Base-by-base conservation (phyloP, 1,140 invertebrate species). In the Penaeus chinensis region DNA sequence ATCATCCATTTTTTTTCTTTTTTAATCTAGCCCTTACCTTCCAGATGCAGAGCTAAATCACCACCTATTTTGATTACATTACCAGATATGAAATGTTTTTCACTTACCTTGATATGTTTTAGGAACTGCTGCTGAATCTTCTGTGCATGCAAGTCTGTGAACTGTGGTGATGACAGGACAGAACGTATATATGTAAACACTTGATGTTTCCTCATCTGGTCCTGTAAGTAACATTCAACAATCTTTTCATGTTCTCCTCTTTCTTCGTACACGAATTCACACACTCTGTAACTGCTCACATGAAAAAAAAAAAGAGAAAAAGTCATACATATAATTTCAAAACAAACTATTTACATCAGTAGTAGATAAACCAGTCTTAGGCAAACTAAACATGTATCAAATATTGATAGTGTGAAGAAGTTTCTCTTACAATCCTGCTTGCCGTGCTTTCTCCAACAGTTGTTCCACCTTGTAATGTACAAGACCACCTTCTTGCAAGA, bases 401-500 rank as follows among this genome's bases (percentile, higher is more conserved):
- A 87, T 27, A 89, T 19, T 77, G 71, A 66, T 27, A 47, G 54
- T 37, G 11, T 18, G 18, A 20, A 61, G 32, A 24, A 66, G 54
- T 81, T 62, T 63, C 63, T 88, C 93, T 94, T 93, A 95, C 95
- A 96, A 96, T 92, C 94, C 93, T 61, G 95, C 95, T 89, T 93
- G 92, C 90, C 94, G 93, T 16, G 95, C 94, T 79, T 95, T 92
- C 89, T 93, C 92, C 10, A 96, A 91, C 20, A 96, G 92, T 89
- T 92, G 92, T 32, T 93, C 92, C 84, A 93, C 92, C 80, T 94
- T 92, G 93, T 95, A 95, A 91, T 95, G 94, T 37, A 92, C 91
- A 8, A 96, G 91, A 89, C 95, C 95, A 74, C 95, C 95, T 24
- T 94, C 94, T 62, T 94, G 92, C 7, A 97, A 91, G n/a, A 98